Base-by-base conservation (phyloP, 2,888 invertebrate species). In the Rhagonycha fulva region DNA sequence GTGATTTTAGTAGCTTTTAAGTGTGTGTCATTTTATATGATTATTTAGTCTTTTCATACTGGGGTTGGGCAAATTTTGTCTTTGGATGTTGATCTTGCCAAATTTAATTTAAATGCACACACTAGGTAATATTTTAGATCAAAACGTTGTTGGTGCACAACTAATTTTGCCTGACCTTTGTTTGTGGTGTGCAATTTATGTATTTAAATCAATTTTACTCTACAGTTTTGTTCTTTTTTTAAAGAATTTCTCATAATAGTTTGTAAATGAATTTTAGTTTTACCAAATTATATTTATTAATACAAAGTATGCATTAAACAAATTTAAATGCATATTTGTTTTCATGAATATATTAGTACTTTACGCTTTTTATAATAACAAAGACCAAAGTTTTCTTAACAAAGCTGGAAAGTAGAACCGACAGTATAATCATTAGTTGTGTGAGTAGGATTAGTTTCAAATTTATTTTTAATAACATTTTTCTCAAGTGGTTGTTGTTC, bases 361-460 rank as follows among this genome's bases (percentile, higher is more conserved):
- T 24, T 14, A 72, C 28, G 66, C 47, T 72, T 72, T 28, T 32
- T 24, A 60, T 68, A 60, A 62, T 71, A 73, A 76, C 73, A 72
- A 72, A 76, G 76, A 76, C 76, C 68, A 74, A 74, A 74, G 74
- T 74, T 74, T 70, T 24, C n/a, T 69, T 74, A 74, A 62, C 70
- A 72, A 72, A 75, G 76, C 72, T 73, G 76, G 70, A 73, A 73
- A 70, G 68, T 76, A 70, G 73, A 73, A 68, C 32, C 32, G 62
- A 68, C 70, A 75, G 62, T 68, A 63, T 76, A 72, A 70, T 72
- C n/a, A 68, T 68, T 73, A 73, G 76, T 76, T 73, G 73, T 76
- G 76, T 76, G 76, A 47, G 47, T 74, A 74, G 74, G 47, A 74
- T 61, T 69, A 74, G 73, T 28, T 32, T 7, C 61, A 70, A 47